Evolutionary conservation across 2,113 vertebrate species (phyloP), one percentile per base, ranked within the genome.

Genomic region (Hemicordylus capensis): DNA sequence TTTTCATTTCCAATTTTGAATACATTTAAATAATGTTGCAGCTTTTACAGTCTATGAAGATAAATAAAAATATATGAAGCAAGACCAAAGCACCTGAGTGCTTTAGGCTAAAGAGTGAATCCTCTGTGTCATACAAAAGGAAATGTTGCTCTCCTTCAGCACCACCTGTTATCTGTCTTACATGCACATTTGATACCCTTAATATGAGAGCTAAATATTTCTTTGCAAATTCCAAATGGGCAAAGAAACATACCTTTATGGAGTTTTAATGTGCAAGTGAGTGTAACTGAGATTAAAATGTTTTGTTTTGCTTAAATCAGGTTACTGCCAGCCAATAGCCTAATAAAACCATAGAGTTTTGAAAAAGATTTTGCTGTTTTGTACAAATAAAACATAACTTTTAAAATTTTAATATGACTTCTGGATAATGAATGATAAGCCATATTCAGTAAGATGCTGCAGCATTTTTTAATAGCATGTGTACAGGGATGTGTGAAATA

Each of bases 271-370:
- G 37, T 67, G 44, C 48, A 67, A 85, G 84, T 89, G 88, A 88
- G 84, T 92, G 89, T 91, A 91, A 87, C 80, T 85, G 79, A 78
- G 81, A 92, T 90, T 90, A 91, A 90, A 91, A 58, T 76, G 85
- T 85, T 90, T 79, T 74, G 73, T 91, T 85, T 86, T 90, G 85
- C 87, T 83, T 90, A 72, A 74, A 58, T 87, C 2, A 0, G 76
- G 70, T 80, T 78, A 88, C n/a, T 48, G 66, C 0, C 0, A 75
- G 80, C 2, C 0, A 72, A 75, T 28, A 46, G 46, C 48, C 84
- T 87, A 67, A 92, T 48, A 78, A 61, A 15, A 82, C 82, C 79
- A 76, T 11, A 92, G 76, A 83, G 76, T 85, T 89, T 69, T 4
- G 12, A 75, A 85, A 87, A 42, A 39, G 28, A 64, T 85, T 76